Conservation (phyloP, 37 sponge, comb jelly and placozoan genomes). For the Ianthella basta region DNA sequence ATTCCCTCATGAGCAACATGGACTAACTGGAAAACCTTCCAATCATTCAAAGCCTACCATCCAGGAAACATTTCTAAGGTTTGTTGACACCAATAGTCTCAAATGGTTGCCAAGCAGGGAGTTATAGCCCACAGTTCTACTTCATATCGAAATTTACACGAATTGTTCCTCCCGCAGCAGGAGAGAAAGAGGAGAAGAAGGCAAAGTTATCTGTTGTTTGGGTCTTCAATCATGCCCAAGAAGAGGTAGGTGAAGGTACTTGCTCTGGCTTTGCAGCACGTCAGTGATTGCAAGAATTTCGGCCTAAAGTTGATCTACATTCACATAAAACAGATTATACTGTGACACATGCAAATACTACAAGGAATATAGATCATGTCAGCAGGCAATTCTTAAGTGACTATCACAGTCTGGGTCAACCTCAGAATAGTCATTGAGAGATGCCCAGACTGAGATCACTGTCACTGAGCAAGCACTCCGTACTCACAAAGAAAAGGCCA, state of each 20-base stretch:
- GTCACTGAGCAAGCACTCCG: too few relatives aligned
- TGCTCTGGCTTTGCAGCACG: not conserved
- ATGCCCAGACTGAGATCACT: too few relatives aligned
- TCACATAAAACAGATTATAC: slow-evolving; percentile 41
- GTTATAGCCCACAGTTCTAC: slow-evolving; percentile 35
- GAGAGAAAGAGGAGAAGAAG: not conserved
- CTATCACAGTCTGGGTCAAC: slow-evolving; percentile 41
- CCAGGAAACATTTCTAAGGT: slow-evolving; percentile 31
- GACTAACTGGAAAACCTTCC: not conserved
- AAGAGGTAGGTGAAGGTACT: not conserved
- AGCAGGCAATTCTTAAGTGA: slow-evolving; percentile 22
- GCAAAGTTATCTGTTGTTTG: too few relatives aligned
- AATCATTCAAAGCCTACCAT: slow-evolving; percentile 15
- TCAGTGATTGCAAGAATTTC: slow-evolving; percentile 39
- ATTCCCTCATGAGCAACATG: slow-evolving; percentile 36
- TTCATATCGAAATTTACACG: slow-evolving; percentile 20
- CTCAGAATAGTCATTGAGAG: too few relatives aligned
- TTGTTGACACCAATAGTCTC: slow-evolving; percentile 53
- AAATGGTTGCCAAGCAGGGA: slow-evolving; percentile 48
- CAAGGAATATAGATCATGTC: slow-evolving; percentile 1
- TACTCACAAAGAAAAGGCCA: slow-evolving; percentile 32
- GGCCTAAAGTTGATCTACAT: slow-evolving; percentile 27
- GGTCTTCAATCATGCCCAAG: too few relatives aligned
- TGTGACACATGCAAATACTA: slow-evolving; percentile 44
- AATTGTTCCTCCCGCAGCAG: not conserved